Conservation (phyloP, 2,113 vertebrate species). For the Myotis brandtii region DNA sequence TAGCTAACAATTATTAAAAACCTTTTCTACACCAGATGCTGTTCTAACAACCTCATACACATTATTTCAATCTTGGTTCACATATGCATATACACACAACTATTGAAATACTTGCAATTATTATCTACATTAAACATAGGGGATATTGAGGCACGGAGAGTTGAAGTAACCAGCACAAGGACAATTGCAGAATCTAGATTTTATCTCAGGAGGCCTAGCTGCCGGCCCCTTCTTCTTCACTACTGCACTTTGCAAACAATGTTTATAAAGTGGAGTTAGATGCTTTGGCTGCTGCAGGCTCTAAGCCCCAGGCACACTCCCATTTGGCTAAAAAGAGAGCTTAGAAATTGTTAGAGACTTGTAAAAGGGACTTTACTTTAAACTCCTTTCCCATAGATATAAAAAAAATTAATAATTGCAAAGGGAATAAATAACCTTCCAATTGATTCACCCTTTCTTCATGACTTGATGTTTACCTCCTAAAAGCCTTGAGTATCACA, state of each 20-base stretch:
- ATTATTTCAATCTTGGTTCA: not conserved
- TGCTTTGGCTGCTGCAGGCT: constrained; percentile 51
- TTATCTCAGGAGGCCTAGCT: constrained; percentile 15
- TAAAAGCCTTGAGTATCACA: not conserved
- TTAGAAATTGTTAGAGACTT: constrained; percentile 37
- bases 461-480: not conserved
- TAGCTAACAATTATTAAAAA: constrained; percentile 18
- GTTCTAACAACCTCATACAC: not conserved
- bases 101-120: not conserved
- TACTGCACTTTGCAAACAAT: constrained; percentile 59
- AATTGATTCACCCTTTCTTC: not conserved
- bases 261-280: constrained; percentile 33
- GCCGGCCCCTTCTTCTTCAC: constrained; percentile 10
- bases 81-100: not conserved
- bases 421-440: constrained; percentile 3
- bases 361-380: constrained; percentile 29
- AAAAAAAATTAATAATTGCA: not conserved
- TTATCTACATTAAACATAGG: not conserved
- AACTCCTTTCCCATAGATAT: constrained; percentile 47
- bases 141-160: not conserved
- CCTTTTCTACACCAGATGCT: not conserved
- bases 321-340: constrained; percentile 5
- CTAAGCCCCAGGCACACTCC: constrained; percentile 50
- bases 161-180: not conserved
- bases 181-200: not conserved